phyloP scores from a whole-genome alignment of 1,140 invertebrate genomes.

The Tenebrio molitor region DNA sequence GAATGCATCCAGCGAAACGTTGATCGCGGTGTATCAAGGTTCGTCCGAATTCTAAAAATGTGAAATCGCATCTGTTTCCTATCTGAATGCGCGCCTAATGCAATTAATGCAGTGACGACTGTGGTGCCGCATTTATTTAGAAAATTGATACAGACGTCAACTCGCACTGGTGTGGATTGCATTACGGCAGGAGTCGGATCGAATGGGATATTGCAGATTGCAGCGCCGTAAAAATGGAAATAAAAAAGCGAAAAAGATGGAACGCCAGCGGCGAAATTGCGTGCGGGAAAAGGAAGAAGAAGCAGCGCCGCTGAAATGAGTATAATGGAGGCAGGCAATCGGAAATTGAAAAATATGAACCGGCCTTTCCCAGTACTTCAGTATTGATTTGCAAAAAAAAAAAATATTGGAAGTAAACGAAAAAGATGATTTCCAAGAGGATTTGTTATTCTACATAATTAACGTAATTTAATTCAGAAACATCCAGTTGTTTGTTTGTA shows the following conservation, averaged over 20 bases:
- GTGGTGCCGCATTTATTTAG: conserved; percentile 34
- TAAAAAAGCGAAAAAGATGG: conserved; percentile 2
- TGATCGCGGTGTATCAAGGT: not conserved
- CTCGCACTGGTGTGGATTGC: conserved; percentile 25
- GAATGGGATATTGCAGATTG: conserved; percentile 23
- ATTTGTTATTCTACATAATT: too few relatives aligned
- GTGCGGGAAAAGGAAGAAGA: too few relatives aligned
- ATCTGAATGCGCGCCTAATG: conserved; percentile 34
- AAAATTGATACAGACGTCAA: conserved; percentile 34
- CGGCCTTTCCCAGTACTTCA: too few relatives aligned
- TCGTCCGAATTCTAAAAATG: conserved; percentile 14
- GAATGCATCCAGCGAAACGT: conserved; percentile 10
- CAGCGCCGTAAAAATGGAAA: not conserved
- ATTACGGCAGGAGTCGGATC: conserved; percentile 25
- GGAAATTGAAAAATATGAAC: too few relatives aligned
- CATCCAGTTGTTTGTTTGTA: too few relatives aligned
- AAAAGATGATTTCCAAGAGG: too few relatives aligned
- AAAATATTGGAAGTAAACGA: too few relatives aligned
- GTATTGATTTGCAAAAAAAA: too few relatives aligned
- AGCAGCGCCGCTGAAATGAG: too few relatives aligned
- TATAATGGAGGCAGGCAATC: too few relatives aligned
- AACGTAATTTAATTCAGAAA: too few relatives aligned
- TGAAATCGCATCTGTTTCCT: conserved; percentile 27
- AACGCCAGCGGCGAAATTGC: not conserved
- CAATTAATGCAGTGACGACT: conserved; percentile 38